Evolutionary conservation across 1,140 invertebrate genomes (phyloP).

Genomic region (Triops longicaudatus): DNA sequence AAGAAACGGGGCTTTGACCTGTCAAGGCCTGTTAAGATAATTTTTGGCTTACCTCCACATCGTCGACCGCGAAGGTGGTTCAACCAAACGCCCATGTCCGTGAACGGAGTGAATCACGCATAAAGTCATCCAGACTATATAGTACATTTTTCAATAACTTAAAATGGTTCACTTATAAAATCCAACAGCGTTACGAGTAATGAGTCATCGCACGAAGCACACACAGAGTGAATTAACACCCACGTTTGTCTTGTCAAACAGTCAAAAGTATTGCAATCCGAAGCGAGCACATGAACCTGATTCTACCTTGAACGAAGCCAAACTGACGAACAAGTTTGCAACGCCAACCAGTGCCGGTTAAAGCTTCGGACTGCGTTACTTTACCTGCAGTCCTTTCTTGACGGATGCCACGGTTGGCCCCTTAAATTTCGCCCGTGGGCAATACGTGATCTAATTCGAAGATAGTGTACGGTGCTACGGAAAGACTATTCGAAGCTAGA

Average conservation of each 20-base stretch:
- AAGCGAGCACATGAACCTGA: not conserved
- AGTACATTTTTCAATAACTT: not conserved
- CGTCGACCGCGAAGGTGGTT: conserved; percentile 72
- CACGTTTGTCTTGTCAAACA: too few species aligned
- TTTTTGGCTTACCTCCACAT: conserved; percentile 52
- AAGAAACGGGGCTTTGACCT: not conserved
- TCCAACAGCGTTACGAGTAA: not conserved
- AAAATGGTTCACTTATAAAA: not conserved
- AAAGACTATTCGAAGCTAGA: not conserved
- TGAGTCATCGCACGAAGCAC: not conserved
- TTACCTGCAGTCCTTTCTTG: not conserved
- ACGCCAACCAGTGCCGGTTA: not conserved
- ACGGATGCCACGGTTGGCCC: not conserved
- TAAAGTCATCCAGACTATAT: not conserved
- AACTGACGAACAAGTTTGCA: not conserved
- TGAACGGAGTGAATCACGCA: conserved; percentile 19
- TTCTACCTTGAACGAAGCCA: not conserved
- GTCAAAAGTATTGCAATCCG: not conserved
- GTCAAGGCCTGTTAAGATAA: not conserved
- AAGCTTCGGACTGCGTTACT: not conserved
- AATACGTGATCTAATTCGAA: not conserved
- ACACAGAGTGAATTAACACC: not conserved
- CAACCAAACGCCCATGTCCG: conserved; percentile 66
- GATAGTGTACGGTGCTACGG: not conserved
- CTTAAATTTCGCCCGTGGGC: not conserved